Evolutionary conservation across 2,113 vertebrate genomes (phyloP).

Genomic region (Ophthalmolycus amberensis): DNA sequence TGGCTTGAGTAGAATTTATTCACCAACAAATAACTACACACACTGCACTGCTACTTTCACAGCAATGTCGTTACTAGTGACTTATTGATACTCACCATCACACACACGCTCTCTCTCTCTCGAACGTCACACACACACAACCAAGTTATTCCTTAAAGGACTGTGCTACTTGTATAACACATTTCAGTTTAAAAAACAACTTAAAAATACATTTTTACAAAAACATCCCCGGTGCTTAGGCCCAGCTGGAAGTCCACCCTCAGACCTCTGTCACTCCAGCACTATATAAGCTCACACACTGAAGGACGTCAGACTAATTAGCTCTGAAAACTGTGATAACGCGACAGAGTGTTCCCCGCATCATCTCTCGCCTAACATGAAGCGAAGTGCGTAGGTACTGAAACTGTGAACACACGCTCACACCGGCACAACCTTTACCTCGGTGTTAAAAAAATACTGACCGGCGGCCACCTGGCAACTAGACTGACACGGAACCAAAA

Average conservation of each 20-base stretch:
- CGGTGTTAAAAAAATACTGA: constrained; percentile 37
- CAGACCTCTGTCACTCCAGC: neutral
- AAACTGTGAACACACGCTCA: constrained; percentile 38
- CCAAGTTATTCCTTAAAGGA: neutral
- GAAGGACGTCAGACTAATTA: constrained; percentile 31
- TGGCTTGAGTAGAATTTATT: neutral
- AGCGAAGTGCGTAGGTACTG: constrained; percentile 30
- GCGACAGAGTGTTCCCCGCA: constrained; percentile 8
- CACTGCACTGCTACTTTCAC: neutral
- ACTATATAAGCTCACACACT: constrained; percentile 8
- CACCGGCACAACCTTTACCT: constrained; percentile 29
- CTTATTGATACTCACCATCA: neutral
- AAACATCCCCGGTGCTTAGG: neutral
- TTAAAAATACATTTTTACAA: neutral
- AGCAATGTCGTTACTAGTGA: neutral
- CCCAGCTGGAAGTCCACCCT: neutral
- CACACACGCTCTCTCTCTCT: neutral
- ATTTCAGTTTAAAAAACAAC: neutral
- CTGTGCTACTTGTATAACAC: neutral
- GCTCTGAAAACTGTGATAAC: constrained; percentile 16
- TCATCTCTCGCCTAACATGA: constrained; percentile 45
- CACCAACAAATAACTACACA: neutral
- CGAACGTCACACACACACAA: neutral
- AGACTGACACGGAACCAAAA: neutral
- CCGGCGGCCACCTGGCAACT: constrained; percentile 34